A percentile compares a stretch with the other conserved stretches of the same genome.
These are phyloP conservation scores for Drosophila jambulina DNA, from an alignment of 1,140 invertebrate genomes.

Conservation along the genomic window DNA sequence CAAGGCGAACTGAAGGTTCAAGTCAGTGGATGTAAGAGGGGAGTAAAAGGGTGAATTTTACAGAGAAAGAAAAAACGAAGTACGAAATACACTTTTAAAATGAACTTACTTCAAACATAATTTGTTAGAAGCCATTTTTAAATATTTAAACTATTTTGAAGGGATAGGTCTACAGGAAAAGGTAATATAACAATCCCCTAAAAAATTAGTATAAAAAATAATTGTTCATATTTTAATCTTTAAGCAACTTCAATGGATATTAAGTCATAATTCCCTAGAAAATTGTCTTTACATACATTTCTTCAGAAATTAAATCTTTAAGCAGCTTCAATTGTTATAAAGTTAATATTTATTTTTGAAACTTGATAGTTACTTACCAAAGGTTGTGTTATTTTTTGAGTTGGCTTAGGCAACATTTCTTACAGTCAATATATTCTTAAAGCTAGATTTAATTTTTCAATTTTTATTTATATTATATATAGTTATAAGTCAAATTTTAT, in stretches of 20 bases:
- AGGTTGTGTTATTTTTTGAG: not conserved
- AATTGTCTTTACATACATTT: not conserved
- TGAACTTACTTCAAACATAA: not conserved
- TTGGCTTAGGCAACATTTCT: not conserved
- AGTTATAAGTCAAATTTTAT: not conserved
- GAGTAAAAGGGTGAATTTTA: not conserved
- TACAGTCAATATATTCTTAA: not conserved
- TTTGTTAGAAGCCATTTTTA: not conserved
- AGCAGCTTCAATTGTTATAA: not conserved
- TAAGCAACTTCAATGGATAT: no score
- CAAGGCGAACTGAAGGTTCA: slow-evolving; percentile 10
- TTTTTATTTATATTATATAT: no score
- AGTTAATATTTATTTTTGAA: not conserved
- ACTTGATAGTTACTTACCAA: not conserved
- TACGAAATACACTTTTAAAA: no score
- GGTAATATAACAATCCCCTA: no score
- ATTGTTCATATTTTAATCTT: no score
- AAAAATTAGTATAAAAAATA: no score
- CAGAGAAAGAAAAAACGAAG: not conserved
- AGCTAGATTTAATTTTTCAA: not conserved
- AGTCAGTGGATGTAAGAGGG: slow-evolving; percentile 10
- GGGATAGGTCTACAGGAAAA: not conserved
- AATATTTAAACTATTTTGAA: not conserved
- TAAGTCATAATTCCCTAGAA: not conserved
- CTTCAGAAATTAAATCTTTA: not conserved